These are phyloP conservation scores for Cataglyphis cursor DNA, from an alignment of 2,888 invertebrate species.

Conservation along the genomic window DNA sequence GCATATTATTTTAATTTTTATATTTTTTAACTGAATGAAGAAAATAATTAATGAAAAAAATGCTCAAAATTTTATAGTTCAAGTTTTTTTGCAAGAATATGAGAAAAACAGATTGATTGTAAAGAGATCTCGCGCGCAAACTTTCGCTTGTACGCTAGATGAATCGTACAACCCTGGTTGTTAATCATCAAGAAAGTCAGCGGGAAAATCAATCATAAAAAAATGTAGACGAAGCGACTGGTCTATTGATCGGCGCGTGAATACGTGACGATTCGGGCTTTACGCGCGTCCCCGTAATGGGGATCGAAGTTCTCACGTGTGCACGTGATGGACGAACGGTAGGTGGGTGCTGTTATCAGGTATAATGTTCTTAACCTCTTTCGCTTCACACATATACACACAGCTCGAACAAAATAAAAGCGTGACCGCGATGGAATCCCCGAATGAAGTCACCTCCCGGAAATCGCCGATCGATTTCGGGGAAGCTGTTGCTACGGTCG, in stretches of 20 bases:
- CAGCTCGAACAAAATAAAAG: conserved; percentile 24
- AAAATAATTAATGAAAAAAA: background rate
- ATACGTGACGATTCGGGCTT: conserved; percentile 56
- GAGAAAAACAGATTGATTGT: background rate
- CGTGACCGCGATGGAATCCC: conserved; percentile 64
- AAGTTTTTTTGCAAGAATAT: background rate
- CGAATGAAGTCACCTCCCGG: conserved; percentile 64
- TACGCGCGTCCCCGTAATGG: conserved; percentile 44
- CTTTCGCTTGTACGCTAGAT: background rate
- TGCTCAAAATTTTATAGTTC: background rate
- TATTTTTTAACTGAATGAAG: background rate
- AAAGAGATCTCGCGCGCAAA: background rate
- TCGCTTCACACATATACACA: background rate
- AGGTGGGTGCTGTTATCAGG: conserved; percentile 22
- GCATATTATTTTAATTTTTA: background rate
- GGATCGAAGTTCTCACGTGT: conserved; percentile 40
- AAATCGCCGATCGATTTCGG: conserved; percentile 64
- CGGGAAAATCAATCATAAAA: conserved; percentile 42
- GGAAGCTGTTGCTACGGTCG: conserved; percentile 54
- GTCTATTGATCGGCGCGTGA: conserved; percentile 24
- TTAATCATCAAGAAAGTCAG: conserved; percentile 47
- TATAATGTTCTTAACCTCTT: background rate
- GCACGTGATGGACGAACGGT: background rate
- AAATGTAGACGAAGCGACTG: background rate
- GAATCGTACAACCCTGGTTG: background rate